Evolutionary conservation across 1,140 invertebrate species (phyloP), one percentile per base, ranked within the genome.

Genomic region (Apis cerana): DNA sequence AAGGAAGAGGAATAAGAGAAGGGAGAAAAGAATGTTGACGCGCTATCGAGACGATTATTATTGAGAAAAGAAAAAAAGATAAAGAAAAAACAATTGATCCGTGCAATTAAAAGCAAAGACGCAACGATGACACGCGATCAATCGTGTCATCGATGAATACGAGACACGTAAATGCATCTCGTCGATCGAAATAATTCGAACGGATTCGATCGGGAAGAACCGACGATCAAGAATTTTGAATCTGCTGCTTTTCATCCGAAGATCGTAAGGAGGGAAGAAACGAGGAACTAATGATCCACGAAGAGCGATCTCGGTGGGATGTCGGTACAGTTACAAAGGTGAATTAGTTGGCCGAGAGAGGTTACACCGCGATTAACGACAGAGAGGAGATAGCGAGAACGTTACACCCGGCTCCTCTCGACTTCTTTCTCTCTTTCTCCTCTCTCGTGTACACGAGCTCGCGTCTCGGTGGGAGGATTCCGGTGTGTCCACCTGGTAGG

Each of bases 381-480:
- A 80, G 82, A 84, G 80, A 72, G 52, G 62, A 77, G 82, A 87
- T 80, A 86, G 80, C 43, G 43, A 54, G 27, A 70, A 61, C 59
- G 69, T 82, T 62, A 58, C 61, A 72, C 43, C 23, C 83, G 21
- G 48, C 68, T 64, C 17, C 56, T 79, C 23, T 21, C 75, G n/a
- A 43, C 75, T n/a, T 43, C 52, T 62, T 13, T 43, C 27, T 33
- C 64, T 17, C 12, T 48, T 27, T 64, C 15, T 54, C 50, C 27
- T 54, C 68, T 70, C 80, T 50, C 58, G 69, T 4, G 27, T 67
- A 61, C 12, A 8, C 15, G 43, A 0, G 8, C 62, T 48, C 65
- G 50, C 17, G 59, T 3, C 69, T 17, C 88, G 90, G 89, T 89
- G 88, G 91, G 89, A 92, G 91, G 86, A 91, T 88, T 91, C 89